A percentile compares a stretch with the other conserved stretches of the same genome.
phyloP scores from a whole-genome alignment of 2,888 invertebrate species.

The Tridacna crocea region DNA sequence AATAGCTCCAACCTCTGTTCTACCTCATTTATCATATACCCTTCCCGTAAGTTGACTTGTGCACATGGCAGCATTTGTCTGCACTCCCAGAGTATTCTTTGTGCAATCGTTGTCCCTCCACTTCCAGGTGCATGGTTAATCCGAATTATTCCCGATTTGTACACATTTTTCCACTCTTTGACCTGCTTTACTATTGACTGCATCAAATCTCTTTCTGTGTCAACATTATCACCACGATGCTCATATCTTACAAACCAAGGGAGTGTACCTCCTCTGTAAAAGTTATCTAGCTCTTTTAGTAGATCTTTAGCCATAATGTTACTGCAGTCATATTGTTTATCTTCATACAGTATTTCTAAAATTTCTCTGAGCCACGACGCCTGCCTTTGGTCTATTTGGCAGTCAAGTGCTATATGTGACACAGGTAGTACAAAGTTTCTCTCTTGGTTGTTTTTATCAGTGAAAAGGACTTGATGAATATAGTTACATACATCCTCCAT shows the following conservation, averaged over 20 bases:
- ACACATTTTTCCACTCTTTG: slow-evolving; percentile 23
- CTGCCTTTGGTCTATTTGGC: slow-evolving; percentile 38
- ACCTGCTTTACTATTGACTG: slow-evolving; percentile 39
- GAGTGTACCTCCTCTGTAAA: slow-evolving; percentile 63
- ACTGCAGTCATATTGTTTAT: slow-evolving; percentile 39
- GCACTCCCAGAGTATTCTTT: slow-evolving; percentile 61
- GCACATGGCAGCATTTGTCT: slow-evolving; percentile 51
- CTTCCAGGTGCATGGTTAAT: slow-evolving; percentile 64
- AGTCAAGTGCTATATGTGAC: neutral
- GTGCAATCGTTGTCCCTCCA: slow-evolving; percentile 68
- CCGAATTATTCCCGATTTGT: slow-evolving; percentile 46
- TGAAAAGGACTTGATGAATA: neutral
- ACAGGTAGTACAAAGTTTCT: slow-evolving; percentile 6
- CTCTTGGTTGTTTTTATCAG: neutral
- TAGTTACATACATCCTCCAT: slow-evolving; percentile 1
- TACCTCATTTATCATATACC: slow-evolving; percentile 43
- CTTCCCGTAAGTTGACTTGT: slow-evolving; percentile 49
- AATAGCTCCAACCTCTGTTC: slow-evolving; percentile 50
- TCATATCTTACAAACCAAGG: slow-evolving; percentile 61
- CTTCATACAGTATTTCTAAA: slow-evolving; percentile 58
- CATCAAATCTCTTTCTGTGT: slow-evolving; percentile 55
- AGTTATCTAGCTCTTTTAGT: slow-evolving; percentile 53
- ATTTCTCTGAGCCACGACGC: slow-evolving; percentile 60
- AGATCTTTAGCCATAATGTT: slow-evolving; percentile 36
- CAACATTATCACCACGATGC: slow-evolving; percentile 41